phyloP scores from a whole-genome alignment of 2,113 vertebrate genomes.

The Dolichotis patagonum region DNA sequence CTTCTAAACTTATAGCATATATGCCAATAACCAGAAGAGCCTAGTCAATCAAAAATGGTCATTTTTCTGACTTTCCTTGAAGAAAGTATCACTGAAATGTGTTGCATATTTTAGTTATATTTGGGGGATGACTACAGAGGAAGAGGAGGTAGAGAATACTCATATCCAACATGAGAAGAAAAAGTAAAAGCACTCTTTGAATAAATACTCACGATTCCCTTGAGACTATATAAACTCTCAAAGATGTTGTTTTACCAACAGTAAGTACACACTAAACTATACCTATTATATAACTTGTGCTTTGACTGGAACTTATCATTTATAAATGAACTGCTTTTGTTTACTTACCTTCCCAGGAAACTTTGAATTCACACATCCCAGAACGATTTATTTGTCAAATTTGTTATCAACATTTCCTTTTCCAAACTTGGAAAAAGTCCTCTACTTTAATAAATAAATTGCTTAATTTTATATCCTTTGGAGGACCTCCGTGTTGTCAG shows the following conservation, averaged over 20 bases:
- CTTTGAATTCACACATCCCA: background rate
- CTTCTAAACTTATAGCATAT: slow-evolving; percentile 10
- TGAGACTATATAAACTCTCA: background rate
- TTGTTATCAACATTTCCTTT: slow-evolving; percentile 24
- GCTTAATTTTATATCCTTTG: background rate
- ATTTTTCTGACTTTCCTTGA: slow-evolving; percentile 20
- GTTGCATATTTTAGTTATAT: background rate
- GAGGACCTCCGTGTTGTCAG: background rate
- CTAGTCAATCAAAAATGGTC: background rate
- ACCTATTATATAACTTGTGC: background rate
- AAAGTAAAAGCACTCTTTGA: background rate
- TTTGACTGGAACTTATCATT: background rate
- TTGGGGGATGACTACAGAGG: background rate
- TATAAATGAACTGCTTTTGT: background rate
- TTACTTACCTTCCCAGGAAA: background rate
- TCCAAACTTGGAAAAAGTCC: background rate
- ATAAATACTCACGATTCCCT: background rate
- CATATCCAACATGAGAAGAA: background rate
- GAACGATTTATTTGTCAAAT: background rate
- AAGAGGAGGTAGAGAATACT: background rate
- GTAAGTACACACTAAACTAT: background rate
- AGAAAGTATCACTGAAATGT: background rate
- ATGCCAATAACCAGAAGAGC: background rate
- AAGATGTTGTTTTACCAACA: background rate
- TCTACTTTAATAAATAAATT: background rate